Evolutionary conservation across 1,140 invertebrate genomes (phyloP).

Genomic region (Cydia pomonella): DNA sequence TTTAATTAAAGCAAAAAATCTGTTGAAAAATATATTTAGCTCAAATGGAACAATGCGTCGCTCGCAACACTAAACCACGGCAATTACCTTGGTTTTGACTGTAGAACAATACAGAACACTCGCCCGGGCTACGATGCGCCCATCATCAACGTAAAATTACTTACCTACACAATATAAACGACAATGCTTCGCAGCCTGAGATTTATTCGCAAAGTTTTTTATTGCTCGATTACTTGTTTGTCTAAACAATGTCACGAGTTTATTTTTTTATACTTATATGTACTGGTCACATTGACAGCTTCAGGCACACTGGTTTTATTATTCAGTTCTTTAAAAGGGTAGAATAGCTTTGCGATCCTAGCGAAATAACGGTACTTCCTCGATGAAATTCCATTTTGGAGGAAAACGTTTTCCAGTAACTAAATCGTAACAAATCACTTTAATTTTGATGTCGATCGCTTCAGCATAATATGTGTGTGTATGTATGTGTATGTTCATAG

Average conservation of each 20-base stretch:
- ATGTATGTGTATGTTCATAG: no score
- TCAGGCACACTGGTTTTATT: background rate
- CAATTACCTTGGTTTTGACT: conserved; percentile 33
- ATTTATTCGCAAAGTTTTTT: conserved; percentile 30
- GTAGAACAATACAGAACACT: conserved; percentile 27
- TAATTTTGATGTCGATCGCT: no score
- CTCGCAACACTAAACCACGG: conserved; percentile 30
- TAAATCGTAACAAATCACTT: no score
- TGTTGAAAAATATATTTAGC: conserved; percentile 17
- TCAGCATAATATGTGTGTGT: no score
- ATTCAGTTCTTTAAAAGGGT: background rate
- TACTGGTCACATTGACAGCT: no score
- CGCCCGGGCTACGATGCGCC: conserved; percentile 24
- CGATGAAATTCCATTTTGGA: no score
- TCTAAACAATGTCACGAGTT: background rate
- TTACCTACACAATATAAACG: conserved; percentile 31
- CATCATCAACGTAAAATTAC: conserved; percentile 33
- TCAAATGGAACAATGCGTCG: conserved; percentile 25
- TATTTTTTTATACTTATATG: no score
- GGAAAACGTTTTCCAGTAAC: no score
- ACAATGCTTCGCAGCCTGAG: conserved; percentile 9
- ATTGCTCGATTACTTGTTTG: conserved; percentile 11
- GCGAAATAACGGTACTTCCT: no score
- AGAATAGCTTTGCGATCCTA: no score
- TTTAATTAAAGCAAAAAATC: conserved; percentile 31